Evolutionary conservation across 1,140 invertebrate species (phyloP), one percentile per base, ranked within the genome.

Genomic region (Chionoecetes opilio): DNA sequence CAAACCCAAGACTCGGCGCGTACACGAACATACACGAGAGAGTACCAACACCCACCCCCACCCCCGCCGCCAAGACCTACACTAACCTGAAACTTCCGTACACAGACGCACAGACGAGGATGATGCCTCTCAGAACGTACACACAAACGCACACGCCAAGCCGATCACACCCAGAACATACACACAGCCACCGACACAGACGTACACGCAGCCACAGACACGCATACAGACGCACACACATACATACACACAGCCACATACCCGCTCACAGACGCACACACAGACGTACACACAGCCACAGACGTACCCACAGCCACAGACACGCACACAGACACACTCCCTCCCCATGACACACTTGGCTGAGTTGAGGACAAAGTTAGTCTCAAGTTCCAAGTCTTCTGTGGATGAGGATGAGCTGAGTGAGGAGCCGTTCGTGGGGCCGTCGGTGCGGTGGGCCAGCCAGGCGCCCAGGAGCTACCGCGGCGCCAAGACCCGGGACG

Each of bases 401-500:
- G 35, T 96, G 37, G 95, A 96, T 93, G 96, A 96, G 90, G 96
- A 96, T 21, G 96, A 96, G 63, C 92, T 85, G 0, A 90, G 88
- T 75, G 90, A 94, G 31, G 94, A 95, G 31, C 91, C 94, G 17
- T 94, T 96, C 26, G 37, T 96, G n/a, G 95, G 96, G 14, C 96
- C 96, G 0, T 94, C 94, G 11, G 26, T 91, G 31, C 89, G 96
- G 21, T 96, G 96, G 96, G 93, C 93, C 8, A 63, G 92, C 17
- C 96, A 96, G 31, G n/a, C 63, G 6, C 96, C 96, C 9, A 96
- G 92, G 82, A 96, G 96, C 87, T 96, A 96, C 82, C 82, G 96
- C 63, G 96, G 96, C 2, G 94, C 96, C 26, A 84, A 96, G 85
- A 26, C 89, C n/a, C 94, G 94, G 87, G 75, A 94, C 5, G 53